Conservation (phyloP, 2,888 invertebrate genomes). For the Acrobasis consociella region DNA sequence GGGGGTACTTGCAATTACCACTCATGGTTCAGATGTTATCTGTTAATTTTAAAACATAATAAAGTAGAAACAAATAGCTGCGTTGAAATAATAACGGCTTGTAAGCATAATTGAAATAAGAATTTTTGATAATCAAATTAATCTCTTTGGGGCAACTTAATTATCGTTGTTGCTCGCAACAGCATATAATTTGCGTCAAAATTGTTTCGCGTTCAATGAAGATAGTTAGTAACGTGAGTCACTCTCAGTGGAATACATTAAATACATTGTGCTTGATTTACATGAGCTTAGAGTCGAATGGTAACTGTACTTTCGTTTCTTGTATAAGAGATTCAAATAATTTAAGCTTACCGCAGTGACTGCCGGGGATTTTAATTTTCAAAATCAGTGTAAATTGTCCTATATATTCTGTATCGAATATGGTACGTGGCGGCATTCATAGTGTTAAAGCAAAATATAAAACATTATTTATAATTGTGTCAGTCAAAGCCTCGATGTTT, state of each 20-base stretch:
- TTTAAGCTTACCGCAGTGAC: too few species aligned
- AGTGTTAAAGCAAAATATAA: too few species aligned
- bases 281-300: conserved; percentile 3
- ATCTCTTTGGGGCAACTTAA: conserved; percentile 72
- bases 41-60: conserved; percentile 36
- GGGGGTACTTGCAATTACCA: conserved; percentile 10
- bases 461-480: too few species aligned
- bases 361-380: too few species aligned
- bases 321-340: too few species aligned
- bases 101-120: conserved; percentile 75
- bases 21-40: conserved; percentile 24
- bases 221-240: conserved; percentile 67
- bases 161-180: conserved; percentile 68
- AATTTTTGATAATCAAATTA: conserved; percentile 74
- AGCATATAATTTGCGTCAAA: conserved; percentile 79
- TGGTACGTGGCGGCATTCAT: too few species aligned
- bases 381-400: too few species aligned
- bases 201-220: conserved; percentile 74
- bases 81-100: conserved; percentile 63
- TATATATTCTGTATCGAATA: too few species aligned
- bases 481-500: too few species aligned
- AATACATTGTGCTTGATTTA: conserved; percentile 18
- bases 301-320: background rate
- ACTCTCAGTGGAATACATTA: conserved; percentile 35
- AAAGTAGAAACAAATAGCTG: conserved; percentile 58